Evolutionary conservation across 2,797 vertebrate species (phyloP).

Genomic region (Melanotaenia maccullochi): DNA sequence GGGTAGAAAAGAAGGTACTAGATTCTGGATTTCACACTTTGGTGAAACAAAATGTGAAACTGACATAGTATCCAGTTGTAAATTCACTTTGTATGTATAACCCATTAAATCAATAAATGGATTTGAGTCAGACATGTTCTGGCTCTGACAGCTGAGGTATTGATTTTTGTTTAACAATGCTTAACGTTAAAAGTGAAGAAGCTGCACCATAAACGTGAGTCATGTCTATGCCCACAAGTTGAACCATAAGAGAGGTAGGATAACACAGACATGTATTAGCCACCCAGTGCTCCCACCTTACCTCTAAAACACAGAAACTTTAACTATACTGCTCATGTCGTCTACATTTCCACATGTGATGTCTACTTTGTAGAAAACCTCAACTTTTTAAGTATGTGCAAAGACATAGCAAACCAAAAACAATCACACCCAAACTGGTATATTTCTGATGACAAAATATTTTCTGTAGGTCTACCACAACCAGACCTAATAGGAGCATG

Average conservation of each 20-base stretch:
- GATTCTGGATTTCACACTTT: not conserved
- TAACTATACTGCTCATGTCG: conserved; percentile 10
- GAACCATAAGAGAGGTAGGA: not conserved
- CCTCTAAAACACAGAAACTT: conserved; percentile 20
- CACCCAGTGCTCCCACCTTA: not conserved
- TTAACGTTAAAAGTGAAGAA: not conserved
- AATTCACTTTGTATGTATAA: not conserved
- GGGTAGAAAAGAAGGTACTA: not conserved
- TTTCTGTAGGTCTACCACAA: conserved; percentile 70
- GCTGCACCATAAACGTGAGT: too few species aligned
- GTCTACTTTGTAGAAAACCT: conserved; percentile 38
- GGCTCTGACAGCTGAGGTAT: not conserved
- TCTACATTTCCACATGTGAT: conserved; percentile 36
- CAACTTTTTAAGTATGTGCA: conserved; percentile 35
- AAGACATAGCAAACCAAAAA: conserved; percentile 23
- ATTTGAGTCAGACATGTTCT: not conserved
- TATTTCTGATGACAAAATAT: conserved; percentile 67
- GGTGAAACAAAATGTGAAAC: not conserved
- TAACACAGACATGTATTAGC: not conserved
- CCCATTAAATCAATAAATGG: not conserved
- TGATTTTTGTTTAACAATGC: not conserved
- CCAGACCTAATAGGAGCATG: conserved; percentile 66
- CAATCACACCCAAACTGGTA: conserved; percentile 34
- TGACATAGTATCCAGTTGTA: not conserved
- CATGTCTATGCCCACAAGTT: too few species aligned